These are phyloP conservation scores for Heliconius hermathena DNA, from an alignment of 1,140 invertebrate species.

Conservation along the genomic window DNA sequence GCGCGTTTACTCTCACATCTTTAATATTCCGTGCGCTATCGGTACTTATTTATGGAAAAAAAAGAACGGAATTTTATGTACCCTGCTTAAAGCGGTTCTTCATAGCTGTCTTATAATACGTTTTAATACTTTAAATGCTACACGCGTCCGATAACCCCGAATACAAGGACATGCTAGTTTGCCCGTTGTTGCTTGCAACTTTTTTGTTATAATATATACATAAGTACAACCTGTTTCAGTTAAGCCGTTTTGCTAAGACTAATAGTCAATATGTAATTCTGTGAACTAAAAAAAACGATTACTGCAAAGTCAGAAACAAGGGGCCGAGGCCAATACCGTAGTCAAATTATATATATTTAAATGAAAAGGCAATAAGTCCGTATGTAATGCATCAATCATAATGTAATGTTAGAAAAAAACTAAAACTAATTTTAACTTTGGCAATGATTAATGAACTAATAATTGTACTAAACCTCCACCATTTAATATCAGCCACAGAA, in stretches of 20 bases:
- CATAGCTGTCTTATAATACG: slow-evolving; percentile 72
- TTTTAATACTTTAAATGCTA: slow-evolving; percentile 77
- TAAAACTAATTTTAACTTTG: slow-evolving; percentile 56
- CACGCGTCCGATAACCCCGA: slow-evolving; percentile 75
- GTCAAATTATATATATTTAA: background rate
- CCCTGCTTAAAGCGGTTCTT: slow-evolving; percentile 67
- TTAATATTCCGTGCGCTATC: slow-evolving; percentile 68
- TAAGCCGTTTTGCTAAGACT: background rate
- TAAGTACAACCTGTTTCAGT: slow-evolving; percentile 19
- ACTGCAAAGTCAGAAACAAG: background rate
- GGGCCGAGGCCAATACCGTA: background rate
- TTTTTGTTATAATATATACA: slow-evolving; percentile 46
- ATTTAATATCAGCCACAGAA: slow-evolving; percentile 43
- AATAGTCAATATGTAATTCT: slow-evolving; percentile 15
- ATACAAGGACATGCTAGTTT: slow-evolving; percentile 68
- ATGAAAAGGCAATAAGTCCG: background rate
- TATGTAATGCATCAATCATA: background rate
- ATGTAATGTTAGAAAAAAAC: background rate
- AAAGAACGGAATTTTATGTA: slow-evolving; percentile 78
- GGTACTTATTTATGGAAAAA: slow-evolving; percentile 71
- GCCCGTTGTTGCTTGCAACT: slow-evolving; percentile 55
- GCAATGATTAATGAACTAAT: slow-evolving; percentile 55
- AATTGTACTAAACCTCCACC: slow-evolving; percentile 47
- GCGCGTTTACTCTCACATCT: slow-evolving; percentile 42
- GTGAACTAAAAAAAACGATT: background rate